A percentile compares a stretch with the other conserved stretches of the same genome.
Conservation (phyloP, 2,797 vertebrate species). For the Nasua narica region DNA sequence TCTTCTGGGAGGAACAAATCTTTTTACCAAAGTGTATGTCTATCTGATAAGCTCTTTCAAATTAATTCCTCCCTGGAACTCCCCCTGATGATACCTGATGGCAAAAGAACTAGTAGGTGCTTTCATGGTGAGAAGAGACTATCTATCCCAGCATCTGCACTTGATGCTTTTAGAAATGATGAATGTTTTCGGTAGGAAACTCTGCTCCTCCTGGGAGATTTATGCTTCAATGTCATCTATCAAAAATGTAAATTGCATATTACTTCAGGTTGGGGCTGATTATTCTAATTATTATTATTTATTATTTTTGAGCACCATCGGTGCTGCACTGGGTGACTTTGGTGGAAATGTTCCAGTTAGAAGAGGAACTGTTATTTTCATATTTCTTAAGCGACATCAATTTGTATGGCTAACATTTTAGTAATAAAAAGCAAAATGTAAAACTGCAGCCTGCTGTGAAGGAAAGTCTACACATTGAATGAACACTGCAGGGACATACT, state of each 20-base stretch:
- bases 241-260: constrained; percentile 64
- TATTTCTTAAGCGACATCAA: constrained; percentile 80
- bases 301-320: constrained; percentile 34
- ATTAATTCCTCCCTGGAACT: not conserved
- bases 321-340: constrained; percentile 10
- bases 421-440: constrained; percentile 84
- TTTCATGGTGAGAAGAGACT: not conserved
- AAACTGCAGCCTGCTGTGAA: constrained; percentile 81
- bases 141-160: not conserved
- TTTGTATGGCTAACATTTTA: constrained; percentile 84
- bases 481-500: constrained; percentile 80
- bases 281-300: constrained; percentile 69
- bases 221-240: constrained; percentile 71
- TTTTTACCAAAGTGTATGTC: not conserved
- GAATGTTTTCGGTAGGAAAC: constrained; percentile 8
- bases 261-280: constrained; percentile 25
- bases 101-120: not conserved
- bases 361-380: constrained; percentile 74
- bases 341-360: constrained; percentile 71
- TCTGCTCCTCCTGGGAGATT: constrained; percentile 46
- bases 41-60: not conserved
- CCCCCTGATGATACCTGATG: not conserved
- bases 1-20: not conserved
- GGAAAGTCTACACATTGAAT: constrained; percentile 80
- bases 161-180: constrained; percentile 32